These are phyloP conservation scores for Drosophila fungiperda DNA, from an alignment of 2,888 invertebrate genomes.

Conservation along the genomic window DNA sequence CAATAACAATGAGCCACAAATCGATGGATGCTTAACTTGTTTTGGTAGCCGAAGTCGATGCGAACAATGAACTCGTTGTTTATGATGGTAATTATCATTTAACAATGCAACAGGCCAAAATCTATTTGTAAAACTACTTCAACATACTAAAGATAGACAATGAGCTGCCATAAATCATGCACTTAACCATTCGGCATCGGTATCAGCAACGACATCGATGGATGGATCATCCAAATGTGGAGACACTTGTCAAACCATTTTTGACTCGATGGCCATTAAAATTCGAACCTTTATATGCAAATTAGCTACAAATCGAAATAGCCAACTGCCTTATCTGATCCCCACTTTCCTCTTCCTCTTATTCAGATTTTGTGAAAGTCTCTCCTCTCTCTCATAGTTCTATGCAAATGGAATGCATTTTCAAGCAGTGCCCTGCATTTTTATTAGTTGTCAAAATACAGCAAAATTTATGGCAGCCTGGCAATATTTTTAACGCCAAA, in stretches of 20 bases:
- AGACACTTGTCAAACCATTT: constrained; percentile 67
- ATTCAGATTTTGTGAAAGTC: background rate
- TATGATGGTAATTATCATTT: constrained; percentile 63
- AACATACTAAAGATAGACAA: constrained; percentile 20
- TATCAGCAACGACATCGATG: constrained; percentile 27
- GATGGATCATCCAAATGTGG: constrained; percentile 41
- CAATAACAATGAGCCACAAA: constrained; percentile 25
- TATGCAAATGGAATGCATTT: constrained; percentile 66
- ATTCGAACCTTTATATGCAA: constrained; percentile 63
- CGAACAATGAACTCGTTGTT: constrained; percentile 47
- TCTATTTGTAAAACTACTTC: constrained; percentile 45
- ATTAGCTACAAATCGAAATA: constrained; percentile 65
- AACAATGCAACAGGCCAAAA: constrained; percentile 46
- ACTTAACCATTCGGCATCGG: constrained; percentile 3
- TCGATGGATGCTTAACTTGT: constrained; percentile 32
- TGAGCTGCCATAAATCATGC: constrained; percentile 63
- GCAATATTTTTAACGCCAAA: constrained; percentile 79
- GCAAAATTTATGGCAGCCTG: constrained; percentile 72
- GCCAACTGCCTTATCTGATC: constrained; percentile 2
- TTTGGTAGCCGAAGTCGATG: constrained; percentile 21
- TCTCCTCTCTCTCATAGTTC: constrained; percentile 4
- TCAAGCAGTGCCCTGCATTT: constrained; percentile 68
- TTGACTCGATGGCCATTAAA: constrained; percentile 42
- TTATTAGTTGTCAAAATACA: constrained; percentile 78
- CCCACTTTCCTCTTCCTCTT: background rate